A percentile compares a stretch with the other conserved stretches of the same genome.
phyloP scores from a whole-genome alignment of 2,797 vertebrate species.

The Austrolebias charrua region DNA sequence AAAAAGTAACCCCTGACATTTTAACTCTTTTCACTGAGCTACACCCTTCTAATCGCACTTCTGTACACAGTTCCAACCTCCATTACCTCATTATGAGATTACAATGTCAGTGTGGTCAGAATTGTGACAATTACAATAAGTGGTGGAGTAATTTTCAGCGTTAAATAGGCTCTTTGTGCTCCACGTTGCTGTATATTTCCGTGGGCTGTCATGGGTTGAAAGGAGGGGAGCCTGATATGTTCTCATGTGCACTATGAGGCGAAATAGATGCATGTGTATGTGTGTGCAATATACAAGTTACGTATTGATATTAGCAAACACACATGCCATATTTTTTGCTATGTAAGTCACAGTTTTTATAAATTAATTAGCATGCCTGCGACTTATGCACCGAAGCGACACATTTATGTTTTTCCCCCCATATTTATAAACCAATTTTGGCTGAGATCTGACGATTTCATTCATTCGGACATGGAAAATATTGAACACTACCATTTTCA shows the following conservation, averaged over 20 bases:
- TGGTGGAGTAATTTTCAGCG: constrained; percentile 67
- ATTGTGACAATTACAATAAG: constrained; percentile 77
- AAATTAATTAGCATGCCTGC: too few species aligned
- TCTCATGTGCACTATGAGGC: constrained; percentile 26
- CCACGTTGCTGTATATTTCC: constrained; percentile 39
- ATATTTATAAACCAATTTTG: too few species aligned
- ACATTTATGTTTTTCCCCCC: too few species aligned
- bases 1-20: constrained; percentile 45
- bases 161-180: constrained; percentile 73
- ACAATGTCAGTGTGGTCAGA: constrained; percentile 73
- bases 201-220: constrained; percentile 51
- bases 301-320: constrained; percentile 29
- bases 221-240: constrained; percentile 21
- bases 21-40: constrained; percentile 54
- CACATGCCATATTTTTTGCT: neutral
- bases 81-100: constrained; percentile 80
- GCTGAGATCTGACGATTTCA: too few species aligned
- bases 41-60: constrained; percentile 67
- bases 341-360: too few species aligned
- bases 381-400: too few species aligned
- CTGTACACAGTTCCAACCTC: constrained; percentile 70
- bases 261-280: constrained; percentile 13
- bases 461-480: too few species aligned
- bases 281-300: constrained; percentile 2
- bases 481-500: too few species aligned